Base-by-base conservation (phyloP, 2,113 vertebrate species). In the Tetraodon nigroviridis region DNA sequence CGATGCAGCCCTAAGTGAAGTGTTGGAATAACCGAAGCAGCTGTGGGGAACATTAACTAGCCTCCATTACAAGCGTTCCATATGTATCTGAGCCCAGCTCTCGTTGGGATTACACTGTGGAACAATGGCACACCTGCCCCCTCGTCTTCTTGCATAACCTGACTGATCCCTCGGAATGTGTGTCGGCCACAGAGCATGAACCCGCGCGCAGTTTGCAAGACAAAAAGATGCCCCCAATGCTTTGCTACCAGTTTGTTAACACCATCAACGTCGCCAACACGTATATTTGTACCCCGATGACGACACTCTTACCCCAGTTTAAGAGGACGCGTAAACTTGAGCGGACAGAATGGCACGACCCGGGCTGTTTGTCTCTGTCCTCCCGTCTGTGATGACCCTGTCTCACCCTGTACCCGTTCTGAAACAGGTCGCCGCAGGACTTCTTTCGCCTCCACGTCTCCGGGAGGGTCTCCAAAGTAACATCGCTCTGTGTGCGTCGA, bases 371-470 rank as follows among this genome's bases (percentile, higher is more conserved):
- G 50, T 90, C 90, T 55, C 89, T 92, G 27, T 92, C 90, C 32
- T 91, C 90, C 0, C 69, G 68, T 20, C 41, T 27, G 29, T 67
- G 75, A 55, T 81, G 81, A 12, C 88, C 86, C 45, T 87, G 77
- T 80, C 91, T 94, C 79, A 96, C 89, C 68, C 93, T 89, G 87
- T 95, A 94, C 68, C 95, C 95, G 29, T 96, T 93, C 21, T 90
- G 92, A 81, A 93, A 97, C 69, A 98, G 87, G 17, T 97, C 94
- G 1, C 92, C 92, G 20, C 92, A 88, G 14, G 94, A 97, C 75
- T 96, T 97, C 82, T 91, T 97, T 52, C 90, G 90, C 55, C 90
- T 87, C 47, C 81, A 80, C 5, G 89, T 72, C 59, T 83, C 90
- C 69, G 40, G 83, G 17, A 78, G 71, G 0, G 67, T 75, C 55